These are phyloP conservation scores for Protobothrops flavoviridis DNA, from an alignment of 2,113 vertebrate species.

Conservation along the genomic window DNA sequence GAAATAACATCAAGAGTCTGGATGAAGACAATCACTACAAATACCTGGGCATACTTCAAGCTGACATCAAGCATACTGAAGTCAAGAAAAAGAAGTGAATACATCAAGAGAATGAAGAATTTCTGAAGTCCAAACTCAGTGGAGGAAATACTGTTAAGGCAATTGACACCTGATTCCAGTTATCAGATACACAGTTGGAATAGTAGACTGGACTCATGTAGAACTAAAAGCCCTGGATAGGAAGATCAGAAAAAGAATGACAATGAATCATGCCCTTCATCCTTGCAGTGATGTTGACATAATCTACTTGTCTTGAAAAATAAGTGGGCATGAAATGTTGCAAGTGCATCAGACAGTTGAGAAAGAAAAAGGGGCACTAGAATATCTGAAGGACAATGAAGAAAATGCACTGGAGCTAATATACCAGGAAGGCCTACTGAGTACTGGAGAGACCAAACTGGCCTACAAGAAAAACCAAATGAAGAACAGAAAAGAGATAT, in stretches of 20 bases:
- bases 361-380: background rate
- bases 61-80: background rate
- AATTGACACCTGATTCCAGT: background rate
- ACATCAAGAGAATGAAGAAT: background rate
- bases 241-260: background rate
- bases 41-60: background rate
- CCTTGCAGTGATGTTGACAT: background rate
- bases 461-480: background rate
- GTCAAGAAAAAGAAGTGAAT: background rate
- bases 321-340: background rate
- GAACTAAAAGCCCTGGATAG: background rate
- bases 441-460: background rate
- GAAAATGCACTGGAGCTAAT: background rate
- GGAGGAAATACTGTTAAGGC: background rate
- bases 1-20: background rate
- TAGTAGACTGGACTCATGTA: background rate
- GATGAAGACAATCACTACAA: background rate
- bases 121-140: background rate
- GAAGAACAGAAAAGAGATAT: background rate
- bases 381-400: background rate
- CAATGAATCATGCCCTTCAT: background rate
- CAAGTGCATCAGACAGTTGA: background rate
- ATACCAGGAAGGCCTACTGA: background rate
- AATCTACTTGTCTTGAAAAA: background rate
- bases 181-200: background rate